phyloP scores from a whole-genome alignment of 64 coral and sea anemone genomes.

The Actinia equina region DNA sequence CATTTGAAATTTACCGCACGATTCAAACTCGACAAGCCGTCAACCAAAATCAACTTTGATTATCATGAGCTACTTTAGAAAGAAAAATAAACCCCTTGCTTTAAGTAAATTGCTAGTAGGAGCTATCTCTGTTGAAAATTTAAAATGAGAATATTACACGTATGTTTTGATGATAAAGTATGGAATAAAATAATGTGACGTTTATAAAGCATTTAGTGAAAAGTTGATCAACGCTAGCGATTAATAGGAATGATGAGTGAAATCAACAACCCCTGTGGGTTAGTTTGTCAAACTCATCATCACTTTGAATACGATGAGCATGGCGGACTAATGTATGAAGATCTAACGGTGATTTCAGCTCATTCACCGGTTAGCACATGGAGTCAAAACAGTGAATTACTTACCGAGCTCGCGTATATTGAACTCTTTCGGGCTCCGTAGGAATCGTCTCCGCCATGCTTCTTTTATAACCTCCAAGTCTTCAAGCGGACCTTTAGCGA shows the following conservation, averaged over 20 bases:
- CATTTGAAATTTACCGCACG: neutral
- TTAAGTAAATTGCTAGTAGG: neutral
- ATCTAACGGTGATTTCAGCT: neutral
- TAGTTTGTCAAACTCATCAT: slow-evolving; percentile 18
- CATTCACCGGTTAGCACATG: neutral
- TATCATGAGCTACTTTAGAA: slow-evolving; percentile 1
- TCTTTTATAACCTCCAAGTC: slow-evolving; percentile 77
- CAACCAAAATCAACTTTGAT: slow-evolving; percentile 5
- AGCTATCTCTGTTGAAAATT: neutral
- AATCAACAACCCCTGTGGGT: neutral
- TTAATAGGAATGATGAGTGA: neutral
- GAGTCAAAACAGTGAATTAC: neutral
- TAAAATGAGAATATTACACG: neutral
- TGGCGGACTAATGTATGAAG: neutral
- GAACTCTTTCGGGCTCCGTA: slow-evolving; percentile 73
- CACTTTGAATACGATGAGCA: neutral
- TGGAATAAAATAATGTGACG: neutral
- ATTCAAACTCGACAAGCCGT: slow-evolving; percentile 8
- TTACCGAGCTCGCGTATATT: slow-evolving; percentile 80
- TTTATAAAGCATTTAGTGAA: neutral
- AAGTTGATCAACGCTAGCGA: neutral
- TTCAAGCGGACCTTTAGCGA: slow-evolving; percentile 82
- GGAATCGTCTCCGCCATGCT: slow-evolving; percentile 71
- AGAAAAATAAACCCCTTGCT: neutral
- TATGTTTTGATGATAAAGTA: neutral